These are phyloP conservation scores for Amblyopsis rosae DNA, from an alignment of 2,113 vertebrate genomes.

Conservation along the genomic window DNA sequence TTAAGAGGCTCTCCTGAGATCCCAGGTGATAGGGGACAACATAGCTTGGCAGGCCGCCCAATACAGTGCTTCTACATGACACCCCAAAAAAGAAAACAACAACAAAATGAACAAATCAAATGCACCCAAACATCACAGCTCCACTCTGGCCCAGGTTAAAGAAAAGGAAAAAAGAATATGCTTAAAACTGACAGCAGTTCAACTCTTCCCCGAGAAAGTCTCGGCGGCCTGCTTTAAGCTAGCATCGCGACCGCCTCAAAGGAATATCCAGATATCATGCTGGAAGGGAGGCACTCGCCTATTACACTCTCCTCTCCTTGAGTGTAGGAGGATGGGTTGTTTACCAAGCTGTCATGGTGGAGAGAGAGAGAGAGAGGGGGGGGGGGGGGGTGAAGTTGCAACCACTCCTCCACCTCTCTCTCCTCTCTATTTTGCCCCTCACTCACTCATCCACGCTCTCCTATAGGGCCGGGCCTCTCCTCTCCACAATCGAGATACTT, in stretches of 20 bases:
- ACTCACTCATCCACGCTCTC: slow-evolving; percentile 7
- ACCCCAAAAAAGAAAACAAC: not conserved
- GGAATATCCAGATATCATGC: no score
- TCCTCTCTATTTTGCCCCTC: slow-evolving; percentile 3
- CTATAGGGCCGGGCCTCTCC: slow-evolving; percentile 24
- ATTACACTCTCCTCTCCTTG: no score
- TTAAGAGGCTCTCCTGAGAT: slow-evolving; percentile 26
- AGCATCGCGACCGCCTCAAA: no score
- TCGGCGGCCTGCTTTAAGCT: no score
- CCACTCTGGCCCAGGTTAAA: no score
- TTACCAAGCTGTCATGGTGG: not conserved
- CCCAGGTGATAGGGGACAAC: slow-evolving; percentile 3
- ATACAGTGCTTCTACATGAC: not conserved
- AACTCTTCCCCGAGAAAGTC: no score
- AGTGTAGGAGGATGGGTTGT: no score
- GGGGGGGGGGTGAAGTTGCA: not conserved
- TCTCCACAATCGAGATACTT: slow-evolving; percentile 23
- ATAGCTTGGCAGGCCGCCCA: slow-evolving; percentile 31
- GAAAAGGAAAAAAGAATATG: not conserved
- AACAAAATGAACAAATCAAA: no score
- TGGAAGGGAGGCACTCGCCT: no score
- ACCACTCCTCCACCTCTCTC: not conserved
- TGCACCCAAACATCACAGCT: no score
- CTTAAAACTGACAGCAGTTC: no score
- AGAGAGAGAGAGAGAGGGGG: not conserved